Evolutionary conservation across 2,888 invertebrate genomes (phyloP).

Genomic region (Drosophila nr. fundita): DNA sequence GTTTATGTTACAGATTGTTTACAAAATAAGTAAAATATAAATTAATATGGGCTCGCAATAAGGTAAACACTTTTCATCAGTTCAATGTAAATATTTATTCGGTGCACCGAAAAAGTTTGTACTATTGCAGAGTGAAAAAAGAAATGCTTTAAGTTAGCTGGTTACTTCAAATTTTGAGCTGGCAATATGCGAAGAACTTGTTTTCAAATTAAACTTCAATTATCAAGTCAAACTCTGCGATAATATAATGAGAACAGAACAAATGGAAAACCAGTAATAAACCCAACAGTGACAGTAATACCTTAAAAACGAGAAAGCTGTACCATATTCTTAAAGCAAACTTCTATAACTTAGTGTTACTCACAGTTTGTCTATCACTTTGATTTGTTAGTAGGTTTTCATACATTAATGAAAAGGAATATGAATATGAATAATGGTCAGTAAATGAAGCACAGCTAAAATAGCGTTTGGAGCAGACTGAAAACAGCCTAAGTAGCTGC

Average conservation of each 20-base stretch:
- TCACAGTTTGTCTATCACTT: background rate
- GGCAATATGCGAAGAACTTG: constrained; percentile 1
- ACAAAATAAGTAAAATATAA: constrained; percentile 31
- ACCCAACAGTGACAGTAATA: background rate
- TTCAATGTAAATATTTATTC: constrained; percentile 28
- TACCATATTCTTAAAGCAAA: background rate
- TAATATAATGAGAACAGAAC: background rate
- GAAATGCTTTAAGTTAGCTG: background rate
- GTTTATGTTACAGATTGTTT: constrained; percentile 48
- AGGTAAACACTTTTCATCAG: constrained; percentile 10
- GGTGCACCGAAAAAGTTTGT: constrained; percentile 5
- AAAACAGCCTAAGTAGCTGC: background rate
- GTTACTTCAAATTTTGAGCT: background rate
- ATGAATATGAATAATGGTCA: background rate
- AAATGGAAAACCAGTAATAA: background rate
- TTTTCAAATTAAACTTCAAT: constrained; percentile 13
- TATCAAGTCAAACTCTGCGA: constrained; percentile 2
- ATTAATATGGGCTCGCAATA: constrained; percentile 18
- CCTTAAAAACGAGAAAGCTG: background rate
- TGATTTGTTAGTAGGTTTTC: background rate
- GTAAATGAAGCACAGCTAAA: background rate
- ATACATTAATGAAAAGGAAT: background rate
- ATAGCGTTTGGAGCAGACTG: background rate
- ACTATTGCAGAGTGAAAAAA: constrained; percentile 1
- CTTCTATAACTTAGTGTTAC: background rate